phyloP scores from a whole-genome alignment of 2,113 vertebrate species.

The Stigmatopora argus region DNA sequence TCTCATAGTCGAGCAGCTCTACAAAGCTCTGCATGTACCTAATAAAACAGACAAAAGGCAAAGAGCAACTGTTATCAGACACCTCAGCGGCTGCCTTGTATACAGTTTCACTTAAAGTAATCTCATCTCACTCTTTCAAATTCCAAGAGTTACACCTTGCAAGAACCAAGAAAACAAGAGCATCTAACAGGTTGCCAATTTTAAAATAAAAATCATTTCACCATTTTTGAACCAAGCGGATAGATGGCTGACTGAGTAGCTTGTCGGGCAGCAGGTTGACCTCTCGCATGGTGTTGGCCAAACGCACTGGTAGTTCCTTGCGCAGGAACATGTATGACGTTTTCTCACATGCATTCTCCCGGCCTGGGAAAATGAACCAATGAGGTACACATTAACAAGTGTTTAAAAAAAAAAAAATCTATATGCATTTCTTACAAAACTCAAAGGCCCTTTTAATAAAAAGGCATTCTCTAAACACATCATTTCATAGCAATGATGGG shows the following conservation, averaged over 20 bases:
- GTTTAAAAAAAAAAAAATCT: not conserved
- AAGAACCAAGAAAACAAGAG: not conserved
- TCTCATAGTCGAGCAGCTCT: constrained; percentile 88
- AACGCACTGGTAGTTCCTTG: constrained; percentile 87
- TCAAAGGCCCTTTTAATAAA: not conserved
- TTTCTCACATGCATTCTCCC: constrained; percentile 93
- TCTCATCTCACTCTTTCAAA: not conserved
- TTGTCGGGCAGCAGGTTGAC: constrained; percentile 89
- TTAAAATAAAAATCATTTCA: constrained; percentile 43
- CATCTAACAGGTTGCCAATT: not conserved
- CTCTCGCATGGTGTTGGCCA: constrained; percentile 94
- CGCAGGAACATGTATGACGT: constrained; percentile 93
- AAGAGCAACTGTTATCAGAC: constrained; percentile 7
- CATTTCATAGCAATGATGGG: not conserved
- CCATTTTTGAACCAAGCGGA: constrained; percentile 88
- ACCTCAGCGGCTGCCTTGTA: not conserved
- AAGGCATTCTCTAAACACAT: not conserved
- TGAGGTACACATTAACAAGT: not conserved
- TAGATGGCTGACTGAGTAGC: constrained; percentile 83
- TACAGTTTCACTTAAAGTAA: not conserved
- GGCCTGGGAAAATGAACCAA: constrained; percentile 62
- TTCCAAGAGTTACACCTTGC: not conserved
- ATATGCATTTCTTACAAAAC: not conserved
- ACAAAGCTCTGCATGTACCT: constrained; percentile 98
- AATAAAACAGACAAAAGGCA: constrained; percentile 30